Evolutionary conservation across 1,140 invertebrate genomes (phyloP).

Genomic region (Heterodera schachtii): DNA sequence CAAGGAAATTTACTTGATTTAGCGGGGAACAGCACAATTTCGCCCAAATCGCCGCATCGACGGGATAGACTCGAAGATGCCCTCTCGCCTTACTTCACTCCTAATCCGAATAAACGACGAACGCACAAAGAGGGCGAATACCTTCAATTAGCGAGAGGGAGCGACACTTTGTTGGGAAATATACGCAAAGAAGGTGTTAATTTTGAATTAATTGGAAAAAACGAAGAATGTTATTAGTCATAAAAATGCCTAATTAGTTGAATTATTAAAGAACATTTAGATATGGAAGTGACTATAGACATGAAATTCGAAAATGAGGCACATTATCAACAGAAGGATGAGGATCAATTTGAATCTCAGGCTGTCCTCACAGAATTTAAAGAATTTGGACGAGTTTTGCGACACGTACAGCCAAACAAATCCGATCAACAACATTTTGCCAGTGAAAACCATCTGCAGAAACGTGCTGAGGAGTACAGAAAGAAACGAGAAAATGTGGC

Average conservation of each 20-base stretch:
- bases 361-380: not conserved
- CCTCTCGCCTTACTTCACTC: conserved; percentile 46
- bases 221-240: no score
- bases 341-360: not conserved
- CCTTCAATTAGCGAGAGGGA: conserved; percentile 37
- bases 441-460: not conserved
- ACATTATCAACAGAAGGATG: not conserved
- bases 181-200: not conserved
- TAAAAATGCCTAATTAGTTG: no score
- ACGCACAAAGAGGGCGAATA: conserved; percentile 47
- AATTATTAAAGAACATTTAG: no score
- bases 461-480: not conserved
- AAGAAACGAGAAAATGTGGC: conserved; percentile 27
- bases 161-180: not conserved
- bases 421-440: conserved; percentile 7
- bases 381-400: not conserved
- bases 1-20: not conserved
- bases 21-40: conserved; percentile 19
- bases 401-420: not conserved
- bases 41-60: conserved; percentile 43
- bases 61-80: conserved; percentile 40
- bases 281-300: no score
- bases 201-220: no score
- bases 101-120: conserved; percentile 42
- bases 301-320: no score